phyloP scores from a whole-genome alignment of 37 sponge, comb jelly and placozoan genomes.

The Oopsacas minuta region DNA sequence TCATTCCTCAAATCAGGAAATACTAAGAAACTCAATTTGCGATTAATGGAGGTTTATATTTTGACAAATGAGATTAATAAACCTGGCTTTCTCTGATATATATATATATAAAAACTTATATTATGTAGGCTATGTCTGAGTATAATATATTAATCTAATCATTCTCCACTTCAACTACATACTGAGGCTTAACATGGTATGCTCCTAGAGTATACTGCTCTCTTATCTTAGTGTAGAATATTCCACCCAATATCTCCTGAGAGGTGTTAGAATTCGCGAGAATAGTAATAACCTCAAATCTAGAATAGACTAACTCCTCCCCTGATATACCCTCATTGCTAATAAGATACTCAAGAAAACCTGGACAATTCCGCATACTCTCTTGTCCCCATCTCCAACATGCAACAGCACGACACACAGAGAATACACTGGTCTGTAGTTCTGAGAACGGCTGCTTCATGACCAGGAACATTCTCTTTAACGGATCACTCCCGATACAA shows the following conservation, averaged over 20 bases:
- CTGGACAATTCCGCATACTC: not conserved
- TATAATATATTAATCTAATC: not conserved
- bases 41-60: too few relatives aligned
- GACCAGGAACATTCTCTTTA: not conserved
- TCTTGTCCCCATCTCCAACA: not conserved
- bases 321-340: not conserved
- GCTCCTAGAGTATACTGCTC: not conserved
- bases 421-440: not conserved
- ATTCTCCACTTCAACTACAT: conserved; percentile 4
- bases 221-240: not conserved
- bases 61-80: too few relatives aligned
- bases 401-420: not conserved
- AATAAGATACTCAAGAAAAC: not conserved
- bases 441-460: conserved; percentile 16
- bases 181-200: not conserved
- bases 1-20: not conserved
- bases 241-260: not conserved
- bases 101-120: too few relatives aligned
- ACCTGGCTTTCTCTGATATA: too few relatives aligned
- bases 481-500: not conserved
- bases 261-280: conserved; percentile 11
- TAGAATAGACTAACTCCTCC: not conserved
- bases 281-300: not conserved
- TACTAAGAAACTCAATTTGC: too few relatives aligned
- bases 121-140: too few relatives aligned